phyloP scores from a whole-genome alignment of 2,797 vertebrate species.

The Coreius guichenoti region DNA sequence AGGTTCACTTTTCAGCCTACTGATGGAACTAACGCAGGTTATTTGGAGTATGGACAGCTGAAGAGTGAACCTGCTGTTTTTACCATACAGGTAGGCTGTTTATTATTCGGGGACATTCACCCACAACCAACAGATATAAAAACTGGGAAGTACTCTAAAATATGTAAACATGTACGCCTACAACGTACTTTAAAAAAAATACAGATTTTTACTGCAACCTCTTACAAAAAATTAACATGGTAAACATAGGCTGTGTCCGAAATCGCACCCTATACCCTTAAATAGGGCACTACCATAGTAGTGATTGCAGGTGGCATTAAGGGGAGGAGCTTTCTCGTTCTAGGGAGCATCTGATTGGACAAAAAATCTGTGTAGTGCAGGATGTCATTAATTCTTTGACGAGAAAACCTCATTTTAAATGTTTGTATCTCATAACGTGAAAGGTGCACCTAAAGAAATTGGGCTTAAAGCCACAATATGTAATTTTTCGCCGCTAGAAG shows the following conservation, averaged over 20 bases:
- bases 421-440: neutral
- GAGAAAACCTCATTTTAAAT: neutral
- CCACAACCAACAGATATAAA: neutral
- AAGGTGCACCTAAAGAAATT: neutral
- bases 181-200: neutral
- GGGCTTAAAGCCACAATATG: too few species aligned
- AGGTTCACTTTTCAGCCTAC: slow-evolving; percentile 75
- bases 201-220: neutral
- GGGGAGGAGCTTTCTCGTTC: neutral
- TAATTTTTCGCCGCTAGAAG: too few species aligned
- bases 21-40: slow-evolving; percentile 73
- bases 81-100: slow-evolving; percentile 73
- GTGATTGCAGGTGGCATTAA: neutral
- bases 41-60: slow-evolving; percentile 76
- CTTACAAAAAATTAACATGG: neutral
- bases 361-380: neutral
- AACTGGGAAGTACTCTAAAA: neutral
- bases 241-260: too few species aligned
- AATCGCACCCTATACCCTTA: too few species aligned
- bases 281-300: neutral
- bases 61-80: slow-evolving; percentile 72
- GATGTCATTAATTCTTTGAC: neutral
- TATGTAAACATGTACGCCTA: neutral
- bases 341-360: neutral
- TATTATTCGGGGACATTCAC: neutral